Base-by-base conservation (phyloP, 2,113 vertebrate species). In the Myotis lucifugus region DNA sequence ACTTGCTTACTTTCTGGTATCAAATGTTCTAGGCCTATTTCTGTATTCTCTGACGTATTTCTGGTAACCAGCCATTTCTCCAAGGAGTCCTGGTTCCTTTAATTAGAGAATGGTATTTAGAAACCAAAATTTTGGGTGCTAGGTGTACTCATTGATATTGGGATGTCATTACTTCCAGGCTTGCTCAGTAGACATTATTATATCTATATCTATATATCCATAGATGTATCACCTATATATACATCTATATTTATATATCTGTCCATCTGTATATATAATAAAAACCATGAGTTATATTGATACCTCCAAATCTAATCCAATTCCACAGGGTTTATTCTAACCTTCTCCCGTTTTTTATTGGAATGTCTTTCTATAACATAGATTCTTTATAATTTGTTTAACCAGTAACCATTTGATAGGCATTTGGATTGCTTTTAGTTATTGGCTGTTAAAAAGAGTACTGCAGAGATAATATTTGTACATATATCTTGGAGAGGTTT, bases 361-460 rank as follows among this genome's bases (percentile, higher is more conserved):
- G 56, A 69, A 64, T 76, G 25, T 46, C 25, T 81, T 72, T 64
- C 56, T 81, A 13, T 34, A 84, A 40, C 27, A 72, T 46, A 87
- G 14, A 59, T 74, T 52, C 64, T 88, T 67, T 76, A 46, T 76
- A 32, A 70, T 69, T 86, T 73, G 23, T 90, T 90, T 42, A 87
- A 70, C 13, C 12, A 77, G 46, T 93, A 70, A 19, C 8, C 37
- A 85, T 73, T 94, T 85, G 8, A 79, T 73, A 79, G n/a, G 9
- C 66, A 85, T 81, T 88, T 94, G 27, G 27, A 46, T 85, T 86
- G 37, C 86, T 91, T 79, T 90, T 7, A 91, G 6, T 70, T 74
- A 76, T 85, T 92, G 42, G 52, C 59, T 83, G 48, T 42, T 79
- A 72, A 91, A 91, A 88, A 37, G n/a, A 91, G 25, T 29, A 32